phyloP scores from a whole-genome alignment of 35 echinoderm and acorn worm genomes.

The Holothuria glaberrima region DNA sequence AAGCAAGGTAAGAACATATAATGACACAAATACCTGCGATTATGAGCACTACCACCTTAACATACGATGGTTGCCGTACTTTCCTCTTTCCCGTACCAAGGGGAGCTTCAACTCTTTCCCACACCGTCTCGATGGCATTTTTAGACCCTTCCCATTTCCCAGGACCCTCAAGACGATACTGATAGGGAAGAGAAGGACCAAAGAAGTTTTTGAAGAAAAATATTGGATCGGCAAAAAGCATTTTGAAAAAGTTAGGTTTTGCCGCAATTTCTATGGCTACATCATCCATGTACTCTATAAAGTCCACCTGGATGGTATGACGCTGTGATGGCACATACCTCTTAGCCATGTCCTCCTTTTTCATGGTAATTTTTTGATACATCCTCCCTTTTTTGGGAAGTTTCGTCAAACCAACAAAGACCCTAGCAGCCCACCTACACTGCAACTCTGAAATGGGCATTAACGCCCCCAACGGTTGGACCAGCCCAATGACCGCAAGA shows the following conservation, averaged over 20 bases:
- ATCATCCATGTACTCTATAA: slow-evolving; percentile 75
- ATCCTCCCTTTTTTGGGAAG: slow-evolving; percentile 56
- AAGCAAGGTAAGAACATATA: too few relatives aligned
- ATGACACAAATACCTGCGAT: too few relatives aligned
- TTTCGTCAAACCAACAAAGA: slow-evolving; percentile 54
- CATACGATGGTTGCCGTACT: too few relatives aligned
- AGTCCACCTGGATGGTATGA: slow-evolving; percentile 89
- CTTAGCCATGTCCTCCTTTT: slow-evolving; percentile 50
- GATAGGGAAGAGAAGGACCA: too few relatives aligned
- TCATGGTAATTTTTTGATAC: slow-evolving; percentile 40
- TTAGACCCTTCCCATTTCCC: background rate
- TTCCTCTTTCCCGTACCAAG: background rate
- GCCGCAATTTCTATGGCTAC: slow-evolving; percentile 58
- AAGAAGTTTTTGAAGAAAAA: too few relatives aligned
- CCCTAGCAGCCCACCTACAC: slow-evolving; percentile 71
- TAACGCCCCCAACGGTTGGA: slow-evolving; percentile 72
- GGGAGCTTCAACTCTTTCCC: slow-evolving; percentile 47
- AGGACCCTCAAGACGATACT: slow-evolving; percentile 59
- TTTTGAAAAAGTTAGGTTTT: slow-evolving; percentile 37
- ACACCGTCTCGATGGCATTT: slow-evolving; percentile 5
- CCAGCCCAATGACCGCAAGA: slow-evolving; percentile 65
- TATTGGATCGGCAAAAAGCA: slow-evolving; percentile 62
- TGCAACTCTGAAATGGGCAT: slow-evolving; percentile 85
- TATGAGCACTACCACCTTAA: too few relatives aligned
- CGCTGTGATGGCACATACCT: slow-evolving; percentile 71